These are phyloP conservation scores for Drosophila malerkotliana DNA, from an alignment of 1,140 invertebrate species.

Conservation along the genomic window DNA sequence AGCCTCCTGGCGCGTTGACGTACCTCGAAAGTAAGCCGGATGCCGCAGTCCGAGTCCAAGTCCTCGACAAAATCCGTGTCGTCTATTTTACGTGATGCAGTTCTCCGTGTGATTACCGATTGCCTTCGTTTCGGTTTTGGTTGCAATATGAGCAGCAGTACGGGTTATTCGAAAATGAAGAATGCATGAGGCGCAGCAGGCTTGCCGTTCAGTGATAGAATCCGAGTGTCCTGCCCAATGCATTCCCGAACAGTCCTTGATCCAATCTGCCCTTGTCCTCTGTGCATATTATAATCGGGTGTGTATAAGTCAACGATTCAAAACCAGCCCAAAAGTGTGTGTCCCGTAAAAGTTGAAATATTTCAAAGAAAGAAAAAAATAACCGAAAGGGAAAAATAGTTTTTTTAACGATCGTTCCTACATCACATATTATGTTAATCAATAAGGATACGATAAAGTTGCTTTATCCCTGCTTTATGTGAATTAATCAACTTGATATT, in stretches of 20 bases:
- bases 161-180: conserved; percentile 17
- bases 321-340: conserved; percentile 5
- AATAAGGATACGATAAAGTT: conserved; percentile 33
- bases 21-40: conserved; percentile 38
- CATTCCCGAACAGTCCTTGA: conserved; percentile 23
- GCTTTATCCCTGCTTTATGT: conserved; percentile 26
- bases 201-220: background rate
- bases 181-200: conserved; percentile 22
- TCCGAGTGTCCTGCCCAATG: conserved; percentile 15
- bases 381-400: background rate
- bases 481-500: conserved; percentile 48
- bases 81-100: conserved; percentile 37
- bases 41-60: conserved; percentile 10
- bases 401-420: conserved; percentile 47
- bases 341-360: background rate
- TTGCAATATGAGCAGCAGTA: background rate
- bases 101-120: conserved; percentile 25
- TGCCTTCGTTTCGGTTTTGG: conserved; percentile 27
- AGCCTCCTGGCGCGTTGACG: conserved; percentile 70
- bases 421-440: conserved; percentile 34
- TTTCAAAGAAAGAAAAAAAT: background rate
- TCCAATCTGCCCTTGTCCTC: conserved; percentile 27
- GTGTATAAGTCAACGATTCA: conserved; percentile 15
- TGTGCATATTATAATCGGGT: conserved; percentile 20
- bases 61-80: conserved; percentile 39